phyloP scores from a whole-genome alignment of 1,140 invertebrate genomes.

The Heliconius himera region DNA sequence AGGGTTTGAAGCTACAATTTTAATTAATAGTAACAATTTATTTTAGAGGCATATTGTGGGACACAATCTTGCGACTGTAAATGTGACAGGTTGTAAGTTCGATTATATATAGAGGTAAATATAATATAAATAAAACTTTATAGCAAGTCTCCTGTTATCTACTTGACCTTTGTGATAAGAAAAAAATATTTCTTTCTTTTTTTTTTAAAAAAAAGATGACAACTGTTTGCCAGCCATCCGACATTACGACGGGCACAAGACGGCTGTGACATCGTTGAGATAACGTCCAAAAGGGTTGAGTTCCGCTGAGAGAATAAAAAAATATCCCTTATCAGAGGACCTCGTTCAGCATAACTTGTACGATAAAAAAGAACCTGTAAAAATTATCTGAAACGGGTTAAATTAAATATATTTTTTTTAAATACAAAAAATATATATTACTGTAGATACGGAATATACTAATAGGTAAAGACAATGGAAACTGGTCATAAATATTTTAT shows the following conservation, averaged over 20 bases:
- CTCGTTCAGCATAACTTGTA: conserved; percentile 36
- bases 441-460: too few relatives aligned
- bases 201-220: not conserved
- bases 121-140: not conserved
- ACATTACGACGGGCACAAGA: conserved; percentile 50
- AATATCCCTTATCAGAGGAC: conserved; percentile 52
- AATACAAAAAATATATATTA: not conserved
- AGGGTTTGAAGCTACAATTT: too few relatives aligned
- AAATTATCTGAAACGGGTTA: conserved; percentile 26
- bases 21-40: too few relatives aligned
- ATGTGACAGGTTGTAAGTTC: too few relatives aligned
- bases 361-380: conserved; percentile 27
- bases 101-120: too few relatives aligned
- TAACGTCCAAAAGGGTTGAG: conserved; percentile 66
- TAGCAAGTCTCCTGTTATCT: not conserved
- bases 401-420: not conserved
- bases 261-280: conserved; percentile 65
- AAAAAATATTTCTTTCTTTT: not conserved
- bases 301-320: conserved; percentile 60
- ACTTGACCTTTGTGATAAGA: conserved; percentile 12
- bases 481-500: too few relatives aligned
- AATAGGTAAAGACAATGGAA: too few relatives aligned
- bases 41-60: too few relatives aligned
- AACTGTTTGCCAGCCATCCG: conserved; percentile 40
- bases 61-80: too few relatives aligned